Evolutionary conservation across 1,140 invertebrate species (phyloP).

Genomic region (Solen grandis): DNA sequence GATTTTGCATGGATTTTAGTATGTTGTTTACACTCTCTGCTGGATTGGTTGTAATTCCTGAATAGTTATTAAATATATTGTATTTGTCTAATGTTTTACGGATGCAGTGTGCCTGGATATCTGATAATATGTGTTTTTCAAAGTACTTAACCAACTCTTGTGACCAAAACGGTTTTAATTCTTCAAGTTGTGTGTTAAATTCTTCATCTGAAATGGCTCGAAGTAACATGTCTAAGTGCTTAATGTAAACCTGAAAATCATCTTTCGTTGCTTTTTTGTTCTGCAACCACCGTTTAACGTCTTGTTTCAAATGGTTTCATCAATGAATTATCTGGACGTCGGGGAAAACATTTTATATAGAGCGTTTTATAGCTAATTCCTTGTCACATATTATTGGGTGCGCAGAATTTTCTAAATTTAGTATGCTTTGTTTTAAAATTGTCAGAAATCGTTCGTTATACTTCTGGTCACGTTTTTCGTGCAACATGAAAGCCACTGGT

Average conservation of each 20-base stretch:
- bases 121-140: constrained; percentile 1
- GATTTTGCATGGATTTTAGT: constrained; percentile 13
- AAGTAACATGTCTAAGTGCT: not conserved
- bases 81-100: constrained; percentile 4
- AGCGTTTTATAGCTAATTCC: not conserved
- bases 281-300: constrained; percentile 1
- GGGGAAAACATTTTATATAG: not conserved
- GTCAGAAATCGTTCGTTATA: constrained; percentile 20
- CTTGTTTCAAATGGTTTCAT: not conserved
- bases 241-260: not conserved
- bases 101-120: not conserved
- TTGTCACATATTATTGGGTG: constrained; percentile 7
- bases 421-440: not conserved
- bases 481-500: constrained; percentile 19
- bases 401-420: constrained; percentile 3
- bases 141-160: not conserved
- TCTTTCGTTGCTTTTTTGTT: constrained; percentile 3
- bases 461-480: constrained; percentile 13
- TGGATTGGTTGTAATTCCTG: constrained; percentile 18
- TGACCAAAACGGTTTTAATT: not conserved
- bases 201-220: not conserved
- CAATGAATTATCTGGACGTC: not conserved
- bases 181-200: not conserved
- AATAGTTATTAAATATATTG: not conserved
- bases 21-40: constrained; percentile 12